These are phyloP conservation scores for Acinonyx jubatus DNA, from an alignment of 2,113 vertebrate genomes.

Conservation along the genomic window DNA sequence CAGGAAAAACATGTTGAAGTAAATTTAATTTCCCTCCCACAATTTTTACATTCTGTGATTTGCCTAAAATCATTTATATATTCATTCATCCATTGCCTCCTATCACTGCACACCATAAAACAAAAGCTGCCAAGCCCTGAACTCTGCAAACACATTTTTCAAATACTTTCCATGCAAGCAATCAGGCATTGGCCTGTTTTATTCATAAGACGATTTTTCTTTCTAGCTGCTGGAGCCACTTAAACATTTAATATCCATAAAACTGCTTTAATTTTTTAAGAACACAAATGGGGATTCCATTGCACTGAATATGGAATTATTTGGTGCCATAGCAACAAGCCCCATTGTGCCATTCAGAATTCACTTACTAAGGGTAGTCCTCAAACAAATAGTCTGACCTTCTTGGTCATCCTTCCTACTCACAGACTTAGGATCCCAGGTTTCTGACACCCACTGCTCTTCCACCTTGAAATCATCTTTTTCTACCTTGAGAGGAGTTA, in stretches of 20 bases:
- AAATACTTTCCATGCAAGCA: conserved; percentile 61
- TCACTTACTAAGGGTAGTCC: conserved; percentile 3
- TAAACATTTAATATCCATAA: conserved; percentile 76
- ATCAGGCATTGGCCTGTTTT: conserved; percentile 63
- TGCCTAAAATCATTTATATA: conserved; percentile 69
- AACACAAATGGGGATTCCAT: conserved; percentile 69
- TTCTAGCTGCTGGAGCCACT: conserved; percentile 65
- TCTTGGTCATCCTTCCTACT: background rate
- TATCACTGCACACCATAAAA: conserved; percentile 50
- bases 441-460: background rate
- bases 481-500: background rate
- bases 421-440: background rate
- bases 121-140: conserved; percentile 57
- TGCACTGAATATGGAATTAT: conserved; percentile 66
- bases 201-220: conserved; percentile 74
- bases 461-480: background rate
- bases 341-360: conserved; percentile 59
- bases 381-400: background rate
- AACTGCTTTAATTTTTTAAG: conserved; percentile 79
- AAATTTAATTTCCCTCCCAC: conserved; percentile 61
- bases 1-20: conserved; percentile 42
- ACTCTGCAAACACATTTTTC: conserved; percentile 69
- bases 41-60: conserved; percentile 62
- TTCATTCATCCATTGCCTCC: conserved; percentile 55
- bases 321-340: conserved; percentile 76